These are phyloP conservation scores for Lethocerus indicus DNA, from an alignment of 1,140 invertebrate genomes.

Conservation along the genomic window DNA sequence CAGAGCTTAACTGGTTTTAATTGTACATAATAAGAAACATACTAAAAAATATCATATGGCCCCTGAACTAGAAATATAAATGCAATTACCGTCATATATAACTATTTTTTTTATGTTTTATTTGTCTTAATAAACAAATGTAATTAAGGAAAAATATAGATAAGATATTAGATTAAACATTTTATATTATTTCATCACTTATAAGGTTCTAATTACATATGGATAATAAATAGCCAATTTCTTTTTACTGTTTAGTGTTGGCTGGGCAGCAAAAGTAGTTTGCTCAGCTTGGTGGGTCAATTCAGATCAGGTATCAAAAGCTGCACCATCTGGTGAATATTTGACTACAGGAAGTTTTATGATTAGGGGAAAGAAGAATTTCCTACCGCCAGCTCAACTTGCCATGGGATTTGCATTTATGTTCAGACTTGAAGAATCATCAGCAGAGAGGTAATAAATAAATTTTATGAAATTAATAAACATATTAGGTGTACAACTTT, in stretches of 20 bases:
- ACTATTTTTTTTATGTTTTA: not conserved
- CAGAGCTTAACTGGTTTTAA: no score
- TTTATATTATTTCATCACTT: no score
- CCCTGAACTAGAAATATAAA: no score
- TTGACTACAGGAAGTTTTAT: slow-evolving; percentile 87
- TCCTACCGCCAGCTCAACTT: slow-evolving; percentile 75
- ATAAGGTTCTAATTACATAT: not conserved
- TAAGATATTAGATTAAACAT: not conserved
- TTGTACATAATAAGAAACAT: no score
- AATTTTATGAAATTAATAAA: not conserved
- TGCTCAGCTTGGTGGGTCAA: slow-evolving; percentile 94
- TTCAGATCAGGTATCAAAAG: slow-evolving; percentile 93
- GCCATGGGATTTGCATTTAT: slow-evolving; percentile 88
- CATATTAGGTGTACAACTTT: no score
- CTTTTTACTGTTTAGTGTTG: slow-evolving; percentile 42
- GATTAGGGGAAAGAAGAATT: slow-evolving; percentile 97
- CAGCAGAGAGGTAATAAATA: slow-evolving; percentile 27
- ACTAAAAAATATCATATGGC: no score
- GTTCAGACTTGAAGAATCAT: slow-evolving; percentile 32
- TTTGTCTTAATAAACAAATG: not conserved
- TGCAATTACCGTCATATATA: no score
- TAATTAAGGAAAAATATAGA: not conserved
- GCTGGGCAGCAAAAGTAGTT: slow-evolving; percentile 93
- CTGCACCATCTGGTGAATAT: slow-evolving; percentile 93
- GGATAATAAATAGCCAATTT: slow-evolving; percentile 8